phyloP scores from a whole-genome alignment of 2,113 vertebrate genomes.

The Riparia riparia region DNA sequence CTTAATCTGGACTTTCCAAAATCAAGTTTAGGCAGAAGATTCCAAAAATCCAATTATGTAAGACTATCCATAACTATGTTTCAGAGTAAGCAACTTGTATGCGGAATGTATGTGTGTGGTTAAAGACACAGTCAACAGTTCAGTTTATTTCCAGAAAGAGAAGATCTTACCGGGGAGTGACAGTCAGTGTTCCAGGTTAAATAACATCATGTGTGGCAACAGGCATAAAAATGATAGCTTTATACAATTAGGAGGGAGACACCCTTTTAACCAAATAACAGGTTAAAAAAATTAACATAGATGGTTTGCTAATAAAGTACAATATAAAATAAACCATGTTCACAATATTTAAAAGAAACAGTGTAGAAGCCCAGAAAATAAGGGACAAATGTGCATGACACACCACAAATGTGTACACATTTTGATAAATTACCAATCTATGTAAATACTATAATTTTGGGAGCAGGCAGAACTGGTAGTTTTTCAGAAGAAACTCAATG shows the following conservation, averaged over 20 bases:
- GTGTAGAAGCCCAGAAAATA: neutral
- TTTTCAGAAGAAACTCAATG: neutral
- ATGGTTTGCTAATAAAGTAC: neutral
- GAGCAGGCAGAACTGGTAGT: neutral
- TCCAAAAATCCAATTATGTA: neutral
- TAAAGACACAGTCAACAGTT: neutral
- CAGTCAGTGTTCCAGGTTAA: neutral
- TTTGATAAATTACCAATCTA: neutral
- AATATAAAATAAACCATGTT: neutral
- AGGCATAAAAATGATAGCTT: neutral
- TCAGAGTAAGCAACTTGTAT: neutral
- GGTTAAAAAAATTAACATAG: neutral
- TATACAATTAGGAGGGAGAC: neutral
- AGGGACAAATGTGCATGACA: neutral
- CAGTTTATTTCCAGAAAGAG: neutral
- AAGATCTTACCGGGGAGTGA: neutral
- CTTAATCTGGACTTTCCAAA: constrained; percentile 19
- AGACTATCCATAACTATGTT: neutral
- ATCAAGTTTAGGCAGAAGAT: neutral
- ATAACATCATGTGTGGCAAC: neutral
- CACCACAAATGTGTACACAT: neutral
- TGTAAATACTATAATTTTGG: neutral
- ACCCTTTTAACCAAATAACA: neutral
- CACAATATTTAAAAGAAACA: neutral
- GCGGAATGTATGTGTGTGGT: neutral